Percentiles rank a stretch among this genome's conserved stretches.
These are phyloP conservation scores for Cryptoprocta ferox DNA, from an alignment of 2,797 vertebrate genomes.

Conservation along the genomic window DNA sequence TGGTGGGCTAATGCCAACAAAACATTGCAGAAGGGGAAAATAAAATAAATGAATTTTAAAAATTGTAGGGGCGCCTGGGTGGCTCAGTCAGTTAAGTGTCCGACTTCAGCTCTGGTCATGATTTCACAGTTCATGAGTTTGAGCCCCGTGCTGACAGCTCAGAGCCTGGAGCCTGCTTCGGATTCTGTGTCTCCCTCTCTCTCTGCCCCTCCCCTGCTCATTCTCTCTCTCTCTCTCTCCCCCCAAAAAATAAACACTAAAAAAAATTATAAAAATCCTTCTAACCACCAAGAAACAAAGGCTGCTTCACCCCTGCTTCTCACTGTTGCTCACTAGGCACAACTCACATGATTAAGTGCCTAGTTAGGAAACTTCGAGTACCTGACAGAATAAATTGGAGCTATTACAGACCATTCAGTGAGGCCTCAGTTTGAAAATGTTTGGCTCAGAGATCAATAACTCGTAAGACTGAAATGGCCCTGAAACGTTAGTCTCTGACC, in stretches of 20 bases:
- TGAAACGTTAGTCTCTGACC: constrained; percentile 22
- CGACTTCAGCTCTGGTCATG: too few species aligned
- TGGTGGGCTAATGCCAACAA: neutral
- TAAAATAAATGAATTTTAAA: neutral
- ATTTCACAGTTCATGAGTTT: too few species aligned
- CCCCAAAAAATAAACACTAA: too few species aligned
- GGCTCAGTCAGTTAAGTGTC: too few species aligned
- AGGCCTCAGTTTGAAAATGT: constrained; percentile 40
- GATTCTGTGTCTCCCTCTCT: too few species aligned
- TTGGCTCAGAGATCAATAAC: constrained; percentile 65
- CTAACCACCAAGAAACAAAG: neutral
- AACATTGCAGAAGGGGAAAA: neutral
- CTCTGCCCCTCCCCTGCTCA: too few species aligned
- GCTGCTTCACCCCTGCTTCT: neutral
- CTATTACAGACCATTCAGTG: neutral
- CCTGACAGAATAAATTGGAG: constrained; percentile 8
- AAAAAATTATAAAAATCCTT: neutral
- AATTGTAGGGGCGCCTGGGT: neutral
- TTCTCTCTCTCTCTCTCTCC: too few species aligned
- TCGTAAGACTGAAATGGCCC: neutral
- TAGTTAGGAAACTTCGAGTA: neutral
- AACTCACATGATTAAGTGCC: neutral
- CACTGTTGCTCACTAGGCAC: neutral
- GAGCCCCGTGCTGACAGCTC: too few species aligned
- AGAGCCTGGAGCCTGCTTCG: too few species aligned